Conservation (phyloP, 2,113 vertebrate genomes). For the Cyphomyrus discorhynchus region DNA sequence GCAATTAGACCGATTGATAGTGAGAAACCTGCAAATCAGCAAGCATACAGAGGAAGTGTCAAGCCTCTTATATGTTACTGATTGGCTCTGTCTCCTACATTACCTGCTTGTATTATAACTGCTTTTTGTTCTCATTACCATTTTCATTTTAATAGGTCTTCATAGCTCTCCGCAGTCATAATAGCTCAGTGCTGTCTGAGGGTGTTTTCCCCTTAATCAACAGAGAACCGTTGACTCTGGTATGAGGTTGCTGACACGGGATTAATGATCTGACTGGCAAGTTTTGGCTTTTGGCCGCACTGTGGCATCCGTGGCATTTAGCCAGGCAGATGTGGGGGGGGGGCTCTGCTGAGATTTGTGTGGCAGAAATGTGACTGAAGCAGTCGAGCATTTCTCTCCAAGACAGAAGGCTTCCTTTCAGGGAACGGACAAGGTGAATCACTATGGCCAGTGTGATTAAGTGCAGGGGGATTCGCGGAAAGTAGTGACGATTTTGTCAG, state of each 20-base stretch:
- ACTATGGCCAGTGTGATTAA: conserved; percentile 40
- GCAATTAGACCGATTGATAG: conserved; percentile 35
- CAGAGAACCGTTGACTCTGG: conserved; percentile 26
- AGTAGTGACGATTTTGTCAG: conserved; percentile 54
- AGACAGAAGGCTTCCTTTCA: conserved; percentile 50
- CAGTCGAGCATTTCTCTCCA: conserved; percentile 52
- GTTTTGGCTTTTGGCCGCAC: conserved; percentile 51
- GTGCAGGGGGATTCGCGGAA: conserved; percentile 39
- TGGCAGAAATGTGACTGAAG: conserved; percentile 28
- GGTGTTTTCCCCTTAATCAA: neutral
- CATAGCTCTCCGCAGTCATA: neutral
- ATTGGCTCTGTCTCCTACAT: neutral
- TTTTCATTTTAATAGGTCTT: neutral
- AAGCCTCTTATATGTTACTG: neutral
- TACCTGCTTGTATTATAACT: neutral
- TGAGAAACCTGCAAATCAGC: conserved; percentile 47
- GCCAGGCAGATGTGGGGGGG: conserved; percentile 32
- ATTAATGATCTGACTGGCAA: conserved; percentile 49
- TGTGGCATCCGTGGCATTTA: conserved; percentile 49
- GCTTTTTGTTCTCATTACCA: neutral
- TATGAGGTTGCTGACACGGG: conserved; percentile 34
- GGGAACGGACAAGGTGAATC: conserved; percentile 58
- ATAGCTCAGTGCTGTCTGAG: neutral
- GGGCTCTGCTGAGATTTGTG: conserved; percentile 17
- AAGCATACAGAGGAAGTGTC: neutral